Conservation (phyloP, 2,797 vertebrate species). For the Channallabes apus region DNA sequence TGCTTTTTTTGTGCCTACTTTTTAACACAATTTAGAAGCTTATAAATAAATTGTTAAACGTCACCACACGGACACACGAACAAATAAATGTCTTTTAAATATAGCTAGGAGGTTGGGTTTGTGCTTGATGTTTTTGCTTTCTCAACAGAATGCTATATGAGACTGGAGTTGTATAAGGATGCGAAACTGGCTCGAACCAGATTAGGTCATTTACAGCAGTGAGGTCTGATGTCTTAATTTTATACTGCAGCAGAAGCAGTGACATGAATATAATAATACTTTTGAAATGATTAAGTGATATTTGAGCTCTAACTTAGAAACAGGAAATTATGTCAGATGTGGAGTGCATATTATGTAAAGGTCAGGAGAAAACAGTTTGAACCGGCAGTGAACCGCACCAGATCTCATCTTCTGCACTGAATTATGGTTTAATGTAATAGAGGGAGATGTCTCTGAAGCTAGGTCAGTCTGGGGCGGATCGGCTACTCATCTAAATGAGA, state of each 20-base stretch:
- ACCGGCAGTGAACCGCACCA: constrained; percentile 28
- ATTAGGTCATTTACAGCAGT: constrained; percentile 26
- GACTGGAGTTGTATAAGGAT: constrained; percentile 21
- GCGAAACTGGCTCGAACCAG: constrained; percentile 30
- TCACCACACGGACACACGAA: constrained; percentile 5
- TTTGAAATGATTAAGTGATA: constrained; percentile 3
- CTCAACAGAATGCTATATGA: neutral
- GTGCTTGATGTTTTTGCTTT: constrained; percentile 21
- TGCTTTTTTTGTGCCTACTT: constrained; percentile 22
- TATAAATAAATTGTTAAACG: constrained; percentile 14
- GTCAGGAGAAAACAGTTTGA: constrained; percentile 15
- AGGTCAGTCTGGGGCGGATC: constrained; percentile 36
- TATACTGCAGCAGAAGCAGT: neutral
- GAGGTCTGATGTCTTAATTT: constrained; percentile 16
- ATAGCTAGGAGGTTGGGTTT: constrained; percentile 21
- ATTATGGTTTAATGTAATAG: constrained; percentile 44
- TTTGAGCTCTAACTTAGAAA: constrained; percentile 4
- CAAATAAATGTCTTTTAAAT: constrained; percentile 30
- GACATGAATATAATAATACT: constrained; percentile 3
- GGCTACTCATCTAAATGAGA: constrained; percentile 44
- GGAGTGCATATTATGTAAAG: constrained; percentile 1
- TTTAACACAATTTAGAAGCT: constrained; percentile 34
- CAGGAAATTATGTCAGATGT: neutral
- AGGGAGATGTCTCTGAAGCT: constrained; percentile 26
- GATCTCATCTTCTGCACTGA: constrained; percentile 39